Percentiles rank a stretch among this genome's conserved stretches.
Conservation (phyloP, 2,797 vertebrate genomes). For the Brachymystax lenok region DNA sequence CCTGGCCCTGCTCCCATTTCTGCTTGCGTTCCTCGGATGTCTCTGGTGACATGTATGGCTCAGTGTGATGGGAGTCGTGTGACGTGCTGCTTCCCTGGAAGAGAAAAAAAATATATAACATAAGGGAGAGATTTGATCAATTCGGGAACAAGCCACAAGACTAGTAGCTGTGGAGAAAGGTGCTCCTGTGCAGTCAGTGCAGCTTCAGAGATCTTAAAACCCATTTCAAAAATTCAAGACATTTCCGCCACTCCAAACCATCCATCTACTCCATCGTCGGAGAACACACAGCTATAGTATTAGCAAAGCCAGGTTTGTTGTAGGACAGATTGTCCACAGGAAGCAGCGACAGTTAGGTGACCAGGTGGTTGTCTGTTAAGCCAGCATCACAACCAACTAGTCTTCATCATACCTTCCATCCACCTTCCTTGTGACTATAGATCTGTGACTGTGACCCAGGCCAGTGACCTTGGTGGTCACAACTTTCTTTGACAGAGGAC, state of each 20-base stretch:
- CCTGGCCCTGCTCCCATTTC: slow-evolving; percentile 96
- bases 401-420: neutral
- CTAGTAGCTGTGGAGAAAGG: neutral
- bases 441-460: neutral
- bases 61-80: slow-evolving; percentile 21
- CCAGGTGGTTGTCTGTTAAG: neutral
- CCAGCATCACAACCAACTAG: neutral
- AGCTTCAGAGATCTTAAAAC: neutral
- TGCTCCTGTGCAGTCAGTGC: neutral
- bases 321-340: neutral
- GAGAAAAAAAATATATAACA: neutral
- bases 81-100: slow-evolving; percentile 62
- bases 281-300: too few relatives aligned
- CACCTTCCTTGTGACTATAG: neutral
- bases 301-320: neutral
- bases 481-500: neutral
- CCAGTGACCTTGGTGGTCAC: neutral
- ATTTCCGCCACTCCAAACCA: neutral
- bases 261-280: neutral
- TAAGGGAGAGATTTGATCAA: neutral
- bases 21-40: slow-evolving; percentile 83
- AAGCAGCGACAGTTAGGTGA: neutral
- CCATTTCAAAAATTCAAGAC: too few relatives aligned
- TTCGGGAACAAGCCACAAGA: neutral
- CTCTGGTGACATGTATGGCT: slow-evolving; percentile 80